Evolutionary conservation across 2,888 invertebrate species (phyloP).

Genomic region (Pandemis corylana): DNA sequence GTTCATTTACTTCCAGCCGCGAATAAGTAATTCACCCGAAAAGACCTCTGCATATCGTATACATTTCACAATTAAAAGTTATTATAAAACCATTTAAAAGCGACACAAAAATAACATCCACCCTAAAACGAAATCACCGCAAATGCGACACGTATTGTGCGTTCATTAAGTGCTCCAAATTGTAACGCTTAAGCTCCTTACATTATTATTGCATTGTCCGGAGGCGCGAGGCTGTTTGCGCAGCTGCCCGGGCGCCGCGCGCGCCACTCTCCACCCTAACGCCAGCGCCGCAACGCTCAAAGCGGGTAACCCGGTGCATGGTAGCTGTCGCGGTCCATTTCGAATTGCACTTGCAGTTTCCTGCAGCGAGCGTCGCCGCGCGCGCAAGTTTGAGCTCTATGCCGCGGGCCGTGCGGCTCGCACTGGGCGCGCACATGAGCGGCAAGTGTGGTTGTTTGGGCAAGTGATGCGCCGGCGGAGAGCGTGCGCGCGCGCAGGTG

Average conservation of each 20-base stretch:
- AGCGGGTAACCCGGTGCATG: not conserved
- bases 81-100: slow-evolving; percentile 38
- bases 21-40: not conserved
- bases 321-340: slow-evolving; percentile 19
- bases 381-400: not conserved
- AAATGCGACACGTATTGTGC: slow-evolving; percentile 44
- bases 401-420: not conserved
- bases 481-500: too few species aligned
- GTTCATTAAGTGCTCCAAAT: slow-evolving; percentile 63
- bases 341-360: slow-evolving; percentile 27
- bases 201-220: slow-evolving; percentile 68
- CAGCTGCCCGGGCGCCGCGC: slow-evolving; percentile 45
- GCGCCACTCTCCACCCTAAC: slow-evolving; percentile 22
- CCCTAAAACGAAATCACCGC: slow-evolving; percentile 35
- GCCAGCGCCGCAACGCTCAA: not conserved
- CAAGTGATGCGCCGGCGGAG: not conserved
- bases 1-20: not conserved
- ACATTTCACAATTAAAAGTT: slow-evolving; percentile 31
- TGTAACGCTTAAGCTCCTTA: slow-evolving; percentile 74
- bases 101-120: slow-evolving; percentile 34
- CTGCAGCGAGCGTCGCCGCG: not conserved
- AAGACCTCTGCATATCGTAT: slow-evolving; percentile 4
- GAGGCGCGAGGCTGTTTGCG: slow-evolving; percentile 52
- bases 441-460: not conserved
- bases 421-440: not conserved